Evolutionary conservation across 2,113 vertebrate genomes (phyloP).

Genomic region (Siniperca knerii): DNA sequence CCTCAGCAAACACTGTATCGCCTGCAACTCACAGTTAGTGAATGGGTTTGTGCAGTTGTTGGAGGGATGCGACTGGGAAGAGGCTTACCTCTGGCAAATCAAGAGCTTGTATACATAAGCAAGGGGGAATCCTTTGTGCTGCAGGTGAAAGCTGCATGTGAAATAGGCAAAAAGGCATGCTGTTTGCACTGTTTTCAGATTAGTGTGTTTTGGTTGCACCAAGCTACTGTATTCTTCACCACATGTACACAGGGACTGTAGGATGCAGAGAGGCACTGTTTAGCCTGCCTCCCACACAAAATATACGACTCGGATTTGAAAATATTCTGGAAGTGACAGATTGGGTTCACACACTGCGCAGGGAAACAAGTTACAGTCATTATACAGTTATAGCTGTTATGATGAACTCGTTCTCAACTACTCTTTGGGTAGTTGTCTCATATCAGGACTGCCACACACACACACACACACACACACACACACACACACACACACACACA

Average conservation of each 20-base stretch:
- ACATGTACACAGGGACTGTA: conserved; percentile 15
- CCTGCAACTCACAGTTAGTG: conserved; percentile 30
- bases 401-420: conserved; percentile 53
- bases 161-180: not conserved
- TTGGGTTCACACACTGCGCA: conserved; percentile 74
- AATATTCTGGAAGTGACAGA: conserved; percentile 77
- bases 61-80: conserved; percentile 40
- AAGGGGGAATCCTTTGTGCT: conserved; percentile 29
- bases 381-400: conserved; percentile 66
- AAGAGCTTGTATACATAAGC: conserved; percentile 19
- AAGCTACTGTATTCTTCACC: conserved; percentile 21
- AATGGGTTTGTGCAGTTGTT: conserved; percentile 28
- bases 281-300: conserved; percentile 60
- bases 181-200: conserved; percentile 22
- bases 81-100: conserved; percentile 48
- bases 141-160: not conserved
- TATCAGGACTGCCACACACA: conserved; percentile 31
- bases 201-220: not conserved
- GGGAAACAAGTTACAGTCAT: conserved; percentile 73
- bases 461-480: conserved; percentile 38
- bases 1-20: conserved; percentile 10
- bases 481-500: conserved; percentile 9
- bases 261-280: conserved; percentile 48
- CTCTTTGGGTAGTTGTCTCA: conserved; percentile 55
- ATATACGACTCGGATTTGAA: conserved; percentile 56